Base-by-base conservation (phyloP, 2,113 vertebrate genomes). In the Diadophis punctatus region DNA sequence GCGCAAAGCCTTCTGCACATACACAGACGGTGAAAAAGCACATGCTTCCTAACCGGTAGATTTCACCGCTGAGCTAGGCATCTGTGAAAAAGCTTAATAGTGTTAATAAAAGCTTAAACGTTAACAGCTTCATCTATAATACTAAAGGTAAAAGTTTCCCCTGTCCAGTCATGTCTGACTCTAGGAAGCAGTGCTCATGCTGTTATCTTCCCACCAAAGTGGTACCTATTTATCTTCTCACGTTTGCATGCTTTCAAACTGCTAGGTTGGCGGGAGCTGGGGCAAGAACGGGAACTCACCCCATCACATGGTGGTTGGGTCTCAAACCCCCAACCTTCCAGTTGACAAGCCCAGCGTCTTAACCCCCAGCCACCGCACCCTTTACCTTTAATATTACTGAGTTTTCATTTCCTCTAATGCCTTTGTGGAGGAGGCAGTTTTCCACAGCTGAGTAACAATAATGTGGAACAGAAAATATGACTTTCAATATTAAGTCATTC, bases 101-200 rank as follows among this genome's bases (percentile, higher is more conserved):
- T 0, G 8, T 89, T 56, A 23, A 22, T 55, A 55, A 55, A 56
- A 56, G 55, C 6, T 56, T 56, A 56, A 56, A 23, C 56, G 58
- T 91, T 56, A 56, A 56, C 91, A 93, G 89, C 94, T 94, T 87
- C 87, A 68, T 86, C 90, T 94, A 91, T 91, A 94, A 90, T 52
- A 94, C 92, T 91, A 56, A 63, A 63, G 11, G 60, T 63, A 63
- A 63, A 63, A 4, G 11, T 63, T 63, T 63, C 27, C 60, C 27
- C 60, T 63, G 27, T 63, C 27, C 58, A 63, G 58, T 56, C 60
- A n/a, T n/a, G 11, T 63, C 60, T 12, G 12, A 63, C 11, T 63
- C 60, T n/a, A 63, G 27, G 27, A 27, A 30, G 27, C 30, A 30
- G 27, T 63, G 60, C 60, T 63, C 60, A 63, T 4, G 4, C 11